Evolutionary conservation across 1,140 invertebrate genomes (phyloP), one percentile per base, ranked within the genome.

Genomic region (honey bee (Apis mellifera)): DNA sequence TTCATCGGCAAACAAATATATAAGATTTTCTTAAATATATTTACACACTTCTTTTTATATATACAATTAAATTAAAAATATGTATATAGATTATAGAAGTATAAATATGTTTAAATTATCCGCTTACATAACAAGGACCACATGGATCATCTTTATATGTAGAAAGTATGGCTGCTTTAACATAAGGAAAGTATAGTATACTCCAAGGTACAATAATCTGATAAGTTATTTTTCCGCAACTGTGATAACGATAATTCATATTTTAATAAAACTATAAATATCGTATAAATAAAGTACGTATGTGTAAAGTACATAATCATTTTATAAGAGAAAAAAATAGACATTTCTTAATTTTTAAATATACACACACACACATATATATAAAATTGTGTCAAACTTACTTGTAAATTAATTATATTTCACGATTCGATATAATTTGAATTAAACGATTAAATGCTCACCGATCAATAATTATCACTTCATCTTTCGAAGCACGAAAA

Each of bases 141-240:
- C 94, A 94, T 0, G 93, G 93, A 55, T 94, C 85, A 12, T 94
- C 93, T n/a, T 91, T 86, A 66, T 92, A 90, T 0, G 94, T 94
- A 15, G 93, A 93, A 59, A 93, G 83, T 57, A 94, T 92, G 23
- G 93, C 93, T 2, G 92, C 93, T 85, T 93, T 94, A 2, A 94
- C 92, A 65, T 94, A 94, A 7, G 93, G 92, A 75, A 92, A 92
- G n/a, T 92, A 90, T 19, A 93, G 65, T 77, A 92, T 92, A 75
- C 93, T 94, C 92, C 92, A 94, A 1, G 94, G 94, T 11, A 91
- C 87, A 11, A 93, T 92, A 0, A 94, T 87, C 82, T 94, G 90
- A 81, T 93, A 94, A 0, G 92, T 88, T 60, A 94, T 50, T 79
- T 84, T 91, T 1, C 93, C 93, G 76, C 93, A 94, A 23, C 93